Evolutionary conservation across 2,888 invertebrate genomes (phyloP), one percentile per base, ranked within the genome.

Genomic region (Heliconius sara): DNA sequence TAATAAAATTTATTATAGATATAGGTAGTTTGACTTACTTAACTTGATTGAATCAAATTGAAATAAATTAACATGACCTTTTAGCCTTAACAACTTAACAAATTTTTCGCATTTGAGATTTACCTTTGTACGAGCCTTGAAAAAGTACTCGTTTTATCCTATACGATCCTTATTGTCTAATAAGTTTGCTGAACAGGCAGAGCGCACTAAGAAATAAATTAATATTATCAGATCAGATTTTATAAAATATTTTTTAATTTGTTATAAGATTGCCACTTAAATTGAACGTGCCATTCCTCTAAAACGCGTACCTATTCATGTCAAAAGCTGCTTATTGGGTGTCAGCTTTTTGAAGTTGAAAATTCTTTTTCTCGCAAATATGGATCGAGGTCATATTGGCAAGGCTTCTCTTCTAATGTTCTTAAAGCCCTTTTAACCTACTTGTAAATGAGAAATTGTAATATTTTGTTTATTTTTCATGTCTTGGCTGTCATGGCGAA

Each of bases 341-440:
- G 57, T 71, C 47, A 34, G 34, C 72, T 72, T 72, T 60, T 71
- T 72, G 22, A 72, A 52, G 72, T 30, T 57, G 72, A 72, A 30
- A 72, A 27, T 27, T 27, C 72, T 72, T 71, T 71, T 27, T 19
- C 47, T 57, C 34, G 30, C 57, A 34, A 68, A 68, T 72, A 72
- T 72, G 16, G 72, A 72, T 72, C 72, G 72, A 72, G 72, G 72
- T 72, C 72, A 30, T 34, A 57, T 57, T 72, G 57, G 30, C 30
- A 57, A 72, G 30, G 13, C 27, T 72, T 34, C 57, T 43, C 4
- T 43, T 68, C 67, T 68, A n/a, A 57, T 72, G 13, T 57, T 52
- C 72, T 72, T 72, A 57, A 34, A 57, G 57, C 72, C 30, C 13
- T 72, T 70, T 43, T 34, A 72, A 57, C 57, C 72, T 68, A n/a